phyloP scores from a whole-genome alignment of 2,888 invertebrate species.

The Amblyjoppa fuscipennis region DNA sequence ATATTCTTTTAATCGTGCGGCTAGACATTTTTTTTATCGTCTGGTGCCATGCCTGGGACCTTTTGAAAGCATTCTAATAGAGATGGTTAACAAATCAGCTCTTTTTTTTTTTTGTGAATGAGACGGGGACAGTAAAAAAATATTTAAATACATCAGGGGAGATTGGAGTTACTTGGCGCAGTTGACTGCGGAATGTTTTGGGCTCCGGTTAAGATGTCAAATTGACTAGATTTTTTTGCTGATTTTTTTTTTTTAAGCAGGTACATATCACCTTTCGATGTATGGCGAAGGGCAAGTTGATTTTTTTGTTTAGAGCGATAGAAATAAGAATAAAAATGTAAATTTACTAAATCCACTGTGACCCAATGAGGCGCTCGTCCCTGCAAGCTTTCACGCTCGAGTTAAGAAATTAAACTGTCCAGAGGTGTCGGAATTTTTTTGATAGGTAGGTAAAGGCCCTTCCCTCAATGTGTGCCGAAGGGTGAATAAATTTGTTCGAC shows the following conservation, averaged over 20 bases:
- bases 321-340: not conserved
- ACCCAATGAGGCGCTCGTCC: no score
- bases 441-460: not conserved
- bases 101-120: not conserved
- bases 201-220: no score
- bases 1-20: not conserved
- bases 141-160: not conserved
- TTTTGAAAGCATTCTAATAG: not conserved
- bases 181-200: no score
- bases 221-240: no score
- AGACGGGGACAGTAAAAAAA: not conserved
- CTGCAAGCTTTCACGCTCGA: not conserved
- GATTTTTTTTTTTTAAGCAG: conserved; percentile 4
- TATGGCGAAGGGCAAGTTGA: not conserved
- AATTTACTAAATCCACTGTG: not conserved
- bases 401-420: not conserved
- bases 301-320: not conserved
- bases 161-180: not conserved
- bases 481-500: not conserved
- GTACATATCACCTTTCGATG: no score
- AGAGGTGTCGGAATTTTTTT: not conserved
- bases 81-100: not conserved
- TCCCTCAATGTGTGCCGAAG: not conserved
- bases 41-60: not conserved
- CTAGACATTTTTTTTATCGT: not conserved